A percentile compares a stretch with the other conserved stretches of the same genome.
These are phyloP conservation scores for Resseliella maxima DNA, from an alignment of 2,888 invertebrate species.

Conservation along the genomic window DNA sequence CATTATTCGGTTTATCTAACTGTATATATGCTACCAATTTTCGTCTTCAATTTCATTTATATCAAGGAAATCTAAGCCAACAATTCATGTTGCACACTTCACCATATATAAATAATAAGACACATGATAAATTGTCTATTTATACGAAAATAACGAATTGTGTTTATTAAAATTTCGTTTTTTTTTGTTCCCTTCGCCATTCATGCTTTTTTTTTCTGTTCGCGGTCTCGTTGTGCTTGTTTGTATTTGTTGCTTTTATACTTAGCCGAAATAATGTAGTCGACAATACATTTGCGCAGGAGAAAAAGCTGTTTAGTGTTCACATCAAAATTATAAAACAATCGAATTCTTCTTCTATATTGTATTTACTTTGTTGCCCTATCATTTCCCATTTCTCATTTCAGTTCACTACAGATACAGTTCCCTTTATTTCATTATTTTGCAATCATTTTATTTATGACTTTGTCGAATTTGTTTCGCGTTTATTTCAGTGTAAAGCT, in stretches of 20 bases:
- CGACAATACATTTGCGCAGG: neutral
- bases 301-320: neutral
- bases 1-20: neutral
- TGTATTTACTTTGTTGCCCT: neutral
- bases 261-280: too few species aligned
- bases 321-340: neutral
- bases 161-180: neutral
- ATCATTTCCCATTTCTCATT: neutral
- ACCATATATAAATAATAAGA: neutral
- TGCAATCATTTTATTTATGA: slow-evolving; percentile 6
- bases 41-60: neutral
- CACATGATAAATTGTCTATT: slow-evolving; percentile 34
- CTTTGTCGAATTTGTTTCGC: neutral
- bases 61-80: neutral
- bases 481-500: neutral
- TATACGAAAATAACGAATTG: slow-evolving; percentile 30
- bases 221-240: neutral
- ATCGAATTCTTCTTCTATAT: neutral
- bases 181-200: neutral
- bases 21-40: neutral
- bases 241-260: neutral
- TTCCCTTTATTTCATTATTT: neutral
- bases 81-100: neutral
- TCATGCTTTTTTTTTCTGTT: neutral
- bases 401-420: neutral